phyloP scores from a whole-genome alignment of 2,888 invertebrate species.

The Drosophila atripex region DNA sequence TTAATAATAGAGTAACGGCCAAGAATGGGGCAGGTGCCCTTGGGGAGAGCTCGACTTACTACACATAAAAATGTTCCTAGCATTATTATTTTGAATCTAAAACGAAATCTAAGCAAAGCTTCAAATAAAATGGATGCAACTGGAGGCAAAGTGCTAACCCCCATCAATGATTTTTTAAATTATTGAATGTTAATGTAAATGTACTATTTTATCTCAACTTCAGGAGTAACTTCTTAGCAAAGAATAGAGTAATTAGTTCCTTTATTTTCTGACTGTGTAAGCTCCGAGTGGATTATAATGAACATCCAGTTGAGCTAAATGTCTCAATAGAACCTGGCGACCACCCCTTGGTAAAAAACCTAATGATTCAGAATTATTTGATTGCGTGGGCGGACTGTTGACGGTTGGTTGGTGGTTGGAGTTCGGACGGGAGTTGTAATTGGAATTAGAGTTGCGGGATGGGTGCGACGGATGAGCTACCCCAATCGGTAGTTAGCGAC shows the following conservation, averaged over 20 bases:
- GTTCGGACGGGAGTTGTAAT: neutral
- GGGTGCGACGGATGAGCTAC: conserved; percentile 40
- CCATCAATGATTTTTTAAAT: too few species aligned
- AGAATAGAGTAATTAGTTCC: neutral
- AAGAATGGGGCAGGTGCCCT: conserved; percentile 50
- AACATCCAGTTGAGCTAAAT: conserved; percentile 78
- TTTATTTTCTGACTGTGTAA: conserved; percentile 15
- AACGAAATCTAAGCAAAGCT: neutral
- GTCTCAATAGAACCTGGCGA: conserved; percentile 65
- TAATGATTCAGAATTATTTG: conserved; percentile 82
- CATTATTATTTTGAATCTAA: neutral
- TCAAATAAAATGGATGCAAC: neutral
- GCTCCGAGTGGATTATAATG: conserved; percentile 77
- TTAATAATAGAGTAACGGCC: conserved; percentile 75
- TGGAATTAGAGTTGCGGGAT: conserved; percentile 8
- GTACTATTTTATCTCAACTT: too few species aligned
- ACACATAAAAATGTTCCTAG: conserved; percentile 6
- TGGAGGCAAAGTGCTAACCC: neutral
- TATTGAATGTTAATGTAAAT: too few species aligned
- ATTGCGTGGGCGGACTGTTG: conserved; percentile 81
- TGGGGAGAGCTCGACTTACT: conserved; percentile 67
- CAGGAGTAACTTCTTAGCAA: too few species aligned
- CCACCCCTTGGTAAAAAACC: conserved; percentile 59
- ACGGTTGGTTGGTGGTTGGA: conserved; percentile 30
- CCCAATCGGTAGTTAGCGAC: conserved; percentile 65